Evolutionary conservation across 1,140 invertebrate genomes (phyloP).

Genomic region (Drosophila lacteicornis): DNA sequence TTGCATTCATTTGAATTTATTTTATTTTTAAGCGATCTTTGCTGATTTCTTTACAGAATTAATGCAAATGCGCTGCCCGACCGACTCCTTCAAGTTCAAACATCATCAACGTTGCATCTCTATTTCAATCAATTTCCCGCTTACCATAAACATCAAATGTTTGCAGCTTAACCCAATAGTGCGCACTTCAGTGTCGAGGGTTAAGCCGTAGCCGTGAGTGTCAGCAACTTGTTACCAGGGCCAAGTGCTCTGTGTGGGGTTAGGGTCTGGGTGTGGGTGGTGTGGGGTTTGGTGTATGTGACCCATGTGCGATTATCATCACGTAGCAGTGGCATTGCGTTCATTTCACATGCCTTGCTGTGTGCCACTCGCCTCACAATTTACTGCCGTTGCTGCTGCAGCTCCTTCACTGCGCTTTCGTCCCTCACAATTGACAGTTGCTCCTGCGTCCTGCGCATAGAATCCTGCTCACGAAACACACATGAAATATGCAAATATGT

Average conservation of each 20-base stretch:
- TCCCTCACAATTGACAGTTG: slow-evolving; percentile 49
- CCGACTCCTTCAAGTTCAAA: background rate
- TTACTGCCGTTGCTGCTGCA: slow-evolving; percentile 19
- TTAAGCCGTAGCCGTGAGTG: slow-evolving; percentile 42
- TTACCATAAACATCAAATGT: slow-evolving; percentile 44
- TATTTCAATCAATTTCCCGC: slow-evolving; percentile 6
- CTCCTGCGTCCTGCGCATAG: background rate
- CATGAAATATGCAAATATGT: slow-evolving; percentile 2
- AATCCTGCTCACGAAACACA: slow-evolving; percentile 4
- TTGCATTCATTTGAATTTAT: no score
- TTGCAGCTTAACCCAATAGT: slow-evolving; percentile 44
- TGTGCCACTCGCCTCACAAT: slow-evolving; percentile 47
- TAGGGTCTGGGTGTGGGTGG: background rate
- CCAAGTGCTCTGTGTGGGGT: slow-evolving; percentile 22
- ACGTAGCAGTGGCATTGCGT: slow-evolving; percentile 61
- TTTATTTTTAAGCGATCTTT: background rate
- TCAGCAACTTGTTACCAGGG: slow-evolving; percentile 45
- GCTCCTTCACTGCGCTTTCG: slow-evolving; percentile 8
- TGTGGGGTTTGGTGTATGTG: slow-evolving; percentile 8
- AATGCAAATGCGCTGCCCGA: no score
- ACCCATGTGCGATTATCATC: slow-evolving; percentile 64
- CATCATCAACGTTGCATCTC: background rate
- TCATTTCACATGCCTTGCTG: slow-evolving; percentile 52
- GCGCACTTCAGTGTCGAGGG: slow-evolving; percentile 35
- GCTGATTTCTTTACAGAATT: background rate